Evolutionary conservation across 92 coral and sea anemone species (phyloP), one percentile per base, ranked within the genome.

Genomic region (Micromussa lordhowensis): DNA sequence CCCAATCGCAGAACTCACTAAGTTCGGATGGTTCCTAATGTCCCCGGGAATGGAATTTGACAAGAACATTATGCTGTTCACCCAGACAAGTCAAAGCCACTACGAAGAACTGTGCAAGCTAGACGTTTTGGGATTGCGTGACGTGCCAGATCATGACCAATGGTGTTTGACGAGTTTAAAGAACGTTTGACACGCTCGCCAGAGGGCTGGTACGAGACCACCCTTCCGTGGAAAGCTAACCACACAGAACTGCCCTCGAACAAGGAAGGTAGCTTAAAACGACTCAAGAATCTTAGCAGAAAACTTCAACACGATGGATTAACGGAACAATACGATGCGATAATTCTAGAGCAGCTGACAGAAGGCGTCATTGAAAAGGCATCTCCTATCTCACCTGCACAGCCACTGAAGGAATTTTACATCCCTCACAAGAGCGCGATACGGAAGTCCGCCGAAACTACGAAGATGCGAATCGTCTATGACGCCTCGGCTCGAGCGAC

Each of bases 141-240:
- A 86, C 87, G 32, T 80, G 26, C 74, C 89, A 22, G 86, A 92
- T 24, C 92, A 92, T 31, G 88, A 88, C 83, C 94, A 14, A 55
- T 68, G 36, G 92, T 89, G 26, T 79, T 75, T 28, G 77, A 72
- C 29, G 90, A 92, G 15, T 88, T 92, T 11, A 88, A 83, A 40
- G 93, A 93, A 21, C 93, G 63, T 44, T 61, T 93, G 34, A 55
- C 78, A 16, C 88, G 93, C 19, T 90, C 91, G 14, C 87, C 75
- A 15, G 90, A 93, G 49, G 95, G 91, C 58, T 90, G 90, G 93
- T 93, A 93, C 61, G 95, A 90, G 81, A 90, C 88, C 28, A 83
- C 91, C 48, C 64, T 93, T 8, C 91, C 93, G 8, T 93, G 93
- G 90, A 93, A 90, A 19, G 77, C 95, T 3, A 93, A 90, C 40